Base-by-base conservation (phyloP, 2,888 invertebrate genomes). In the Conomelus anceps region DNA sequence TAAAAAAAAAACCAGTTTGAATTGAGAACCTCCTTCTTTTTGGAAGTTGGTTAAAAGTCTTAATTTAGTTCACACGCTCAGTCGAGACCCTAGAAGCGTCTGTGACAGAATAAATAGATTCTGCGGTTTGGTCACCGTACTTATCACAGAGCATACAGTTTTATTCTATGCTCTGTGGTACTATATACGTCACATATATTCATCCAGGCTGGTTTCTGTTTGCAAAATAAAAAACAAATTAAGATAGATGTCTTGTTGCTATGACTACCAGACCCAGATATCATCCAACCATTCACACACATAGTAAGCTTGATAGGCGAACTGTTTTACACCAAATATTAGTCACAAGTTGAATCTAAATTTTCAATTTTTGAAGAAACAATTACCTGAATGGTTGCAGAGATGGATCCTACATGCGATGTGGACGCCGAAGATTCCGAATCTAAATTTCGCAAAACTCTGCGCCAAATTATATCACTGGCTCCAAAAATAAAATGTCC, bases 401-500 rank as follows among this genome's bases (percentile, higher is more conserved):
- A 86, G n/a, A 86, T 86, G 86, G 26, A 86, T 3, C 24, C 22
- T 23, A 22, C 22, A 11, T 86, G 86, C 29, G 86, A 24, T 26
- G 22, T 23, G 86, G 26, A 86, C 6, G 26, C 26, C n/a, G 86
- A 86, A 13, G 86, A 86, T 29, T 22, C 26, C 24, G 86, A 86
- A n/a, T 24, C 24, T 22, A 86, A 86, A 23, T 86, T 86, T 24
- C 24, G 86, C 20, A 86, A 86, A 86, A 86, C 86, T 86, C 22
- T 86, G n/a, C 86, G 86, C 13, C 86, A 86, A 22, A 86, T 86
- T 26, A 86, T 86, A 3, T 24, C 86, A 11, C 17, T 86, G 29
- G 86, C 86, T 24, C 86, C 86, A 86, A 86, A 86, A 86, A 29
- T 86, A 4, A 24, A 86, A 86, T 86, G 86, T 86, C 86, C 86